These are phyloP conservation scores for Fulmarus glacialis DNA, from an alignment of 2,113 vertebrate genomes.

Conservation along the genomic window DNA sequence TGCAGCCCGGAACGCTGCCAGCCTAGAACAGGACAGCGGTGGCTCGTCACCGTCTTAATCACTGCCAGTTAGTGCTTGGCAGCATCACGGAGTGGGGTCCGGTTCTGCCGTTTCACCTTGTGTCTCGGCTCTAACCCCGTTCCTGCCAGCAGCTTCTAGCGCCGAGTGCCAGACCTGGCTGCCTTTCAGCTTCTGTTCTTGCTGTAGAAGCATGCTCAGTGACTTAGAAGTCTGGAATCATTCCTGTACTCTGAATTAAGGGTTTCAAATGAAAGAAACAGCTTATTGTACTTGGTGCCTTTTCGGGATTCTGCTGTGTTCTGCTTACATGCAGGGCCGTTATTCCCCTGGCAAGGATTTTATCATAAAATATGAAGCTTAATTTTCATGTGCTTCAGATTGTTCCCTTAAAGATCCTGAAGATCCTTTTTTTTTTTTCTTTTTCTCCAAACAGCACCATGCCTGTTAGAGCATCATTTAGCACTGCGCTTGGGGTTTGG, in stretches of 20 bases:
- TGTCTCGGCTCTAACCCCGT: not conserved
- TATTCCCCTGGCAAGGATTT: not conserved
- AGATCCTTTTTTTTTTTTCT: not conserved
- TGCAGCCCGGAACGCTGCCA: not conserved
- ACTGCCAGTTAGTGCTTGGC: not conserved
- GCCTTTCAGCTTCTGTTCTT: not conserved
- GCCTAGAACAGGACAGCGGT: not conserved
- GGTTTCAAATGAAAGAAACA: not conserved
- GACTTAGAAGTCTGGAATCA: not conserved
- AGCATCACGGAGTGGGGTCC: not conserved
- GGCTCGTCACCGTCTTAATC: not conserved
- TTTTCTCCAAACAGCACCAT: not conserved
- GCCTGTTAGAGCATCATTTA: not conserved
- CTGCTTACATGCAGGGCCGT: not conserved
- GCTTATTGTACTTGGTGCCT: not conserved
- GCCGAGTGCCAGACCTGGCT: constrained; percentile 19
- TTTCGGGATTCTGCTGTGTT: not conserved
- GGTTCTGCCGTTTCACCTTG: not conserved
- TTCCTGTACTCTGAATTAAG: not conserved
- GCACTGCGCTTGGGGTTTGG: not conserved
- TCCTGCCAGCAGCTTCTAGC: not conserved
- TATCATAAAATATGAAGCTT: not conserved
- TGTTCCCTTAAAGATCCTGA: not conserved
- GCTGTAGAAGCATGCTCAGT: not conserved
- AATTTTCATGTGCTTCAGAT: not conserved